Evolutionary conservation across 2,888 invertebrate species (phyloP), one percentile per base, ranked within the genome.

Genomic region (Ditula angustiorana): DNA sequence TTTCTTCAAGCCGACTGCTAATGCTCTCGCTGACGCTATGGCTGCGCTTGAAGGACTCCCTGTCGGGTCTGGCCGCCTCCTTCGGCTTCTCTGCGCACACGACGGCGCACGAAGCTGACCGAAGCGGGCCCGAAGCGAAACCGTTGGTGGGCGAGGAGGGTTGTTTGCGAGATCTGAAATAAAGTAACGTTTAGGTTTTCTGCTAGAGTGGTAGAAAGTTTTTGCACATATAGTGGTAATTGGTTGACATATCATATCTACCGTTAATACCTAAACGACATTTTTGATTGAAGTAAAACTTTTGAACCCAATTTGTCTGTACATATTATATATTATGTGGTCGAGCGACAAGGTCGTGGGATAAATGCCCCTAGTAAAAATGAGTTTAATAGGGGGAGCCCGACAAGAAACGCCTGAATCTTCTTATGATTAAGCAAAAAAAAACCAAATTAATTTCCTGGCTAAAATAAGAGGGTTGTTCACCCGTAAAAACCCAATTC

Each of bases 21-120:
- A 92, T 89, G 73, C 87, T 92, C 73, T 92, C 92, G 80, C 90
- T 92, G 71, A 92, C 90, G 7, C 91, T 91, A 64, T 92, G 92
- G 69, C 92, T 92, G 5, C 92, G 79, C 65, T 92, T 92, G 77
- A 92, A 92, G 4, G 87, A 84, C 63, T 92, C 92, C 0, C 90
- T 73, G 71, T 91, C 92, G 5, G 76, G 68, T 7, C 57, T 49
- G 3, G 78, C 52, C 28, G 69, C 68, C 35, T 84, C 85, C 60
- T 81, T 84, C 1, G 85, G 86, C 64, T 83, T 86, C 13, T 83
- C 87, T 11, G 88, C 83, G 68, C 86, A 86, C 44, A 90, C 91
- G 16, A 91, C 84, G 11, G 90, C 89, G 70, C 90, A 88, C 37
- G 93, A 89, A 5, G 90, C 89, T 1, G 92, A 93, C 2, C 92